Evolutionary conservation across 2,797 vertebrate species (phyloP).

Genomic region (Poeciliopsis infans): DNA sequence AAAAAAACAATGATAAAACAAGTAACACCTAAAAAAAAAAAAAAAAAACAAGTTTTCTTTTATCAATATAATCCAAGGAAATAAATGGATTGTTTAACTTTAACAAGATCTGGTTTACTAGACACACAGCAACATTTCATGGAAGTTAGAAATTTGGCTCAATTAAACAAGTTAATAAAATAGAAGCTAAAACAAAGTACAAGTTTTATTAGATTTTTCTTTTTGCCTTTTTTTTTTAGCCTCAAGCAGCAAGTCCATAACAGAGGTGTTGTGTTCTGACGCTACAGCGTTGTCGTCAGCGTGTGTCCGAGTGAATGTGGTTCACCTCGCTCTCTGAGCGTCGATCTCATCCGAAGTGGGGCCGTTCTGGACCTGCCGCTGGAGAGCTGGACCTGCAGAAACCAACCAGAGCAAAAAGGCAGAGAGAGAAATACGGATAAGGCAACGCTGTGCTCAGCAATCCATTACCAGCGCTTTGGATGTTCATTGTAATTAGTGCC

Average conservation of each 20-base stretch:
- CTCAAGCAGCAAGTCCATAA: not conserved
- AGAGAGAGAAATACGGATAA: conserved; percentile 18
- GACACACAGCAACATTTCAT: too few relatives aligned
- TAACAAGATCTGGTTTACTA: not conserved
- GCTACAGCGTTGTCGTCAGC: not conserved
- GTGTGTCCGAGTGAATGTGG: not conserved
- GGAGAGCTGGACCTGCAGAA: conserved; percentile 89
- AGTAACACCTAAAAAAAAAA: not conserved
- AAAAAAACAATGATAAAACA: not conserved
- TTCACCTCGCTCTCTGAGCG: conserved; percentile 92
- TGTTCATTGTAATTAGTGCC: conserved; percentile 51
- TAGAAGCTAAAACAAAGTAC: too few relatives aligned
- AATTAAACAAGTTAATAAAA: too few relatives aligned
- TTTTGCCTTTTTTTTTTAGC: not conserved
- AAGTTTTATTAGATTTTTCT: too few relatives aligned
- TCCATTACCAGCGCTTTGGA: conserved; percentile 28
- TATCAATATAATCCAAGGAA: not conserved
- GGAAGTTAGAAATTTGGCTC: too few relatives aligned
- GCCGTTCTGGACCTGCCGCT: conserved; percentile 96
- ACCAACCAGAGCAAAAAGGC: conserved; percentile 23
- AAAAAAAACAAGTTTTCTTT: not conserved
- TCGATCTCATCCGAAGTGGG: conserved; percentile 95
- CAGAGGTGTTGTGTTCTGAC: not conserved
- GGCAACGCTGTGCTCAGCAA: conserved; percentile 32
- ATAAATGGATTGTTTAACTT: not conserved